These are phyloP conservation scores for Allophyes oxyacanthae DNA, from an alignment of 2,888 invertebrate genomes.

Conservation along the genomic window DNA sequence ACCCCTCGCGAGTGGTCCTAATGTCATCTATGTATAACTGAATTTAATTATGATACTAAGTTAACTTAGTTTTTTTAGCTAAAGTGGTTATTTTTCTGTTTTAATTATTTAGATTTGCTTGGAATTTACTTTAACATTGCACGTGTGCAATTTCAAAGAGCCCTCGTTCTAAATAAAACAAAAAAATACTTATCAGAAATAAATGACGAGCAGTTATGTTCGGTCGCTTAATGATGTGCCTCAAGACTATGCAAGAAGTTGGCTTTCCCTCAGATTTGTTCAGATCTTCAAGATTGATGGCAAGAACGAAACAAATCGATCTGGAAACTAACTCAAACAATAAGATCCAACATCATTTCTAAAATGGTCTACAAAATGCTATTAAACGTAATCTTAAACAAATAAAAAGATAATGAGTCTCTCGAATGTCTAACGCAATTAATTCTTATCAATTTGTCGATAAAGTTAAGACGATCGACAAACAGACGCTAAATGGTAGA, in stretches of 20 bases:
- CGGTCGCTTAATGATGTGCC: no score
- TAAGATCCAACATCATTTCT: slow-evolving; percentile 1
- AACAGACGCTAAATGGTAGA: slow-evolving; percentile 56
- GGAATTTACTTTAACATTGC: no score
- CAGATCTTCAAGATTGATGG: no score
- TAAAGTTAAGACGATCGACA: slow-evolving; percentile 61
- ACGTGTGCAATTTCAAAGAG: no score
- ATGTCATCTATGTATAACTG: slow-evolving; percentile 60
- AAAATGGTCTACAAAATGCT: neutral
- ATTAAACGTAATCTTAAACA: neutral
- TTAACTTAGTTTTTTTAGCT: slow-evolving; percentile 33
- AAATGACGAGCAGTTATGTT: no score
- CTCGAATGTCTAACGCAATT: slow-evolving; percentile 42
- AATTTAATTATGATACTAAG: slow-evolving; percentile 49
- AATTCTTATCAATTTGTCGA: slow-evolving; percentile 63
- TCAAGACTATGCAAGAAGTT: no score
- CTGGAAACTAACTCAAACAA: neutral
- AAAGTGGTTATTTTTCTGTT: slow-evolving; percentile 13
- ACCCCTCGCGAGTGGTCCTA: slow-evolving; percentile 55
- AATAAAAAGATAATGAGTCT: slow-evolving; percentile 22
- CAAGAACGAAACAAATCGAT: no score
- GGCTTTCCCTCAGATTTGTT: no score
- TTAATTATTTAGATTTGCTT: slow-evolving; percentile 17
- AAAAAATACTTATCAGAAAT: no score
- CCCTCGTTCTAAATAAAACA: no score